These are phyloP conservation scores for Trichogramma evanescens DNA, from an alignment of 2,888 invertebrate genomes.

Conservation along the genomic window DNA sequence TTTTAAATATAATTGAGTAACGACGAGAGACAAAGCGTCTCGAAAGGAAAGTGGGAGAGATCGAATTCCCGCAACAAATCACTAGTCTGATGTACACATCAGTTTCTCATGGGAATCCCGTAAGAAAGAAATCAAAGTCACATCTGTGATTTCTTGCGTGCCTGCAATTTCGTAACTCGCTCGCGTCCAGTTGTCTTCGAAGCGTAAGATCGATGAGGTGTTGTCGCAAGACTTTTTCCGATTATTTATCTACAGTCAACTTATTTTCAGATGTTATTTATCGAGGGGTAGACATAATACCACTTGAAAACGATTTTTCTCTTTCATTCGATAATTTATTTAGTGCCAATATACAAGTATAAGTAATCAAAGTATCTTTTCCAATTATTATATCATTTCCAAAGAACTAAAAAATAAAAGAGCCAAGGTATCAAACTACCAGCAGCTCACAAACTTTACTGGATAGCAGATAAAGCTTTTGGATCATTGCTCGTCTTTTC, in stretches of 20 bases:
- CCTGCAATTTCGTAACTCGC: slow-evolving; percentile 3
- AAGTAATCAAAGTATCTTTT: no score
- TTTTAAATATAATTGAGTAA: no score
- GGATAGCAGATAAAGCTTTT: slow-evolving; percentile 3
- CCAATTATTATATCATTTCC: not conserved
- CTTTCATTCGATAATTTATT: no score
- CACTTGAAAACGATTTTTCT: not conserved
- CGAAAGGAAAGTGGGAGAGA: slow-evolving; percentile 8
- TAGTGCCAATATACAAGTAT: no score
- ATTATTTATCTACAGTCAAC: not conserved
- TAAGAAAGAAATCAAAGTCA: slow-evolving; percentile 45
- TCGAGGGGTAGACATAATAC: not conserved
- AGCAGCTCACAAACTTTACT: slow-evolving; percentile 13
- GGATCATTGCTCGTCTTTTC: slow-evolving; percentile 40
- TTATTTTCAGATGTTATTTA: not conserved
- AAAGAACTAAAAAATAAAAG: not conserved
- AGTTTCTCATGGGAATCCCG: slow-evolving; percentile 40
- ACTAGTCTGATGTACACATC: slow-evolving; percentile 40
- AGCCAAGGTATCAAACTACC: not conserved
- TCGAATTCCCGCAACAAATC: slow-evolving; percentile 33
- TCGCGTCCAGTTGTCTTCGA: slow-evolving; percentile 32
- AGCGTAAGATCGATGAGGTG: slow-evolving; percentile 44
- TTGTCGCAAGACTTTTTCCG: slow-evolving; percentile 20
- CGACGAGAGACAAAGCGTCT: no score
- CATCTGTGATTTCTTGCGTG: slow-evolving; percentile 44